Percentiles rank a stretch among this genome's conserved stretches.
Evolutionary conservation across 2,888 invertebrate species (phyloP).

Genomic region (Dimorphilus gyrociliatus): DNA sequence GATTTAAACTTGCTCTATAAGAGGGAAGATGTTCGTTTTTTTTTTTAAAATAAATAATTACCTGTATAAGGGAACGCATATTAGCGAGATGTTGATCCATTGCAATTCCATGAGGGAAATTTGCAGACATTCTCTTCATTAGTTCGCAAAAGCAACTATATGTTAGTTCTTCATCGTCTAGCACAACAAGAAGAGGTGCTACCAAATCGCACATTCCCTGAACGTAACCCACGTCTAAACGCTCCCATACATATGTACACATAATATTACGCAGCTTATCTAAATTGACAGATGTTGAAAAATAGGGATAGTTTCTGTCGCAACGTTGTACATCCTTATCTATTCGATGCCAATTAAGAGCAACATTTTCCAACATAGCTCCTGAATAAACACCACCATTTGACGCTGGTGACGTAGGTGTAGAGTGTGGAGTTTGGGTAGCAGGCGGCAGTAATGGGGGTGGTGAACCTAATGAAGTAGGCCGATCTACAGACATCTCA

Average conservation of each 20-base stretch:
- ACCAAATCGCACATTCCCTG: slow-evolving; percentile 94
- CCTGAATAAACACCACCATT: slow-evolving; percentile 76
- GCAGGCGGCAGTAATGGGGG: too few species aligned
- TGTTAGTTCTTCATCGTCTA: slow-evolving; percentile 71
- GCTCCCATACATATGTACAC: slow-evolving; percentile 96
- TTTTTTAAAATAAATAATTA: slow-evolving; percentile 9
- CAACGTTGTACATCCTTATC: slow-evolving; percentile 92
- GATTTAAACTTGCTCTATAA: neutral
- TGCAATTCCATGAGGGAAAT: slow-evolving; percentile 71
- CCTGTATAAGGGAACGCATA: slow-evolving; percentile 53
- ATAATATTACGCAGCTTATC: slow-evolving; percentile 83
- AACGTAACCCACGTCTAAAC: slow-evolving; percentile 81
- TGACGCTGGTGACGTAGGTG: slow-evolving; percentile 62
- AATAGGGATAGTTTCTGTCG: slow-evolving; percentile 83
- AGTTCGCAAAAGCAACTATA: slow-evolving; percentile 78
- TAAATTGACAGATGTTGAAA: slow-evolving; percentile 65
- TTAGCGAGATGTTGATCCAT: slow-evolving; percentile 93
- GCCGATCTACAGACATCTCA: too few species aligned
- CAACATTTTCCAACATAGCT: slow-evolving; percentile 48
- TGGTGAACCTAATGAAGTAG: too few species aligned
- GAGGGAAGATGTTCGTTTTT: slow-evolving; percentile 1
- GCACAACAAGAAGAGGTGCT: slow-evolving; percentile 74
- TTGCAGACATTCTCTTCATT: slow-evolving; percentile 75
- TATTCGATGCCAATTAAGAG: slow-evolving; percentile 75
- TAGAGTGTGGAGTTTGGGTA: too few species aligned